Percentiles rank a stretch among this genome's conserved stretches.
phyloP scores from a whole-genome alignment of 2,113 vertebrate genomes.

The Indicator indicator region DNA sequence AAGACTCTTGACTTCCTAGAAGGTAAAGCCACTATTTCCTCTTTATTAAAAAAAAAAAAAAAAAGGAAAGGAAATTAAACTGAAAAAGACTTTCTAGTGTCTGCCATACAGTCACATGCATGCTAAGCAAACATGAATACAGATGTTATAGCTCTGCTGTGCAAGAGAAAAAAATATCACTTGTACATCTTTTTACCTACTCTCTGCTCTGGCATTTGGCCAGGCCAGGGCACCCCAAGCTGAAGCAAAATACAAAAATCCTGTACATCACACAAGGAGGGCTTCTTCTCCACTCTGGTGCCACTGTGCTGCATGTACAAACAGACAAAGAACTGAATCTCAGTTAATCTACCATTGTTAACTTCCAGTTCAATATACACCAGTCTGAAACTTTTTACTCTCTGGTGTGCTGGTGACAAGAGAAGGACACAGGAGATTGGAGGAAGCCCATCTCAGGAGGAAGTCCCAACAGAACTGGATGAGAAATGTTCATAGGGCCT shows the following conservation, averaged over 20 bases:
- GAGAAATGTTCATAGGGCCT: accelerated
- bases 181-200: background rate
- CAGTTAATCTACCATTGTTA: accelerated
- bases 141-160: background rate
- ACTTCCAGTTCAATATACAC: background rate
- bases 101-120: background rate
- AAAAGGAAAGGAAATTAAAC: background rate
- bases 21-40: background rate
- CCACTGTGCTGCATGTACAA: accelerated
- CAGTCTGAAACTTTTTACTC: background rate
- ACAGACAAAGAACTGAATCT: background rate
- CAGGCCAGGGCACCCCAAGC: background rate
- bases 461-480: background rate
- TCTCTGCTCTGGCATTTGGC: background rate
- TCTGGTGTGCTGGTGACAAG: accelerated
- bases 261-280: accelerated
- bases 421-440: accelerated
- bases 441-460: accelerated
- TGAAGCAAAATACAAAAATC: background rate
- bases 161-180: background rate
- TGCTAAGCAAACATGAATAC: background rate
- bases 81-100: background rate
- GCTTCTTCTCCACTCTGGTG: background rate
- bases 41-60: background rate
- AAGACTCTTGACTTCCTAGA: background rate